Base-by-base conservation (phyloP, 2,797 vertebrate genomes). In the Denticeps clupeoides region DNA sequence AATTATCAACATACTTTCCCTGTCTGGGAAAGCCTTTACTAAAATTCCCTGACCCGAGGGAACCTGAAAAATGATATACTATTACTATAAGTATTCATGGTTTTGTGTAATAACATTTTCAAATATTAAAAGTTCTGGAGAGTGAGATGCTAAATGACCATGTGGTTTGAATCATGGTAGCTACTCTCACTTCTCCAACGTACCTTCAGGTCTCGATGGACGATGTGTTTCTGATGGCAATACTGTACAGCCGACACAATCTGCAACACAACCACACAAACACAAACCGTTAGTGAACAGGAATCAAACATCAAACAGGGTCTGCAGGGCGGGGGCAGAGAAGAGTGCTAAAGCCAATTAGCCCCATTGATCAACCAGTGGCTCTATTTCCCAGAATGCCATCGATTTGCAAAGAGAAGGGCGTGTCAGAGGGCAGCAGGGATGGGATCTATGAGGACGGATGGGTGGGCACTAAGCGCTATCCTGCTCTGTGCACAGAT, bases 201-300 rank as follows among this genome's bases (percentile, higher is more conserved):
- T 74, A 93, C 90, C 87, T 93, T 93, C 37, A 94, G 86, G 77
- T 93, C 90, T 65, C 91, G 79, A 62, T 94, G 91, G 59, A 94
- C 90, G 11, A 94, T 93, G 67, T 79, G 85, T 68, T 91, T 92
- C 67, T 93, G 90, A 70, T 94, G 91, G 67, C 91, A 94, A 74
- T 93, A 94, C 69, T 94, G 89, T 60, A 93, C 90, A 33, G 90
- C 90, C 68, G 90, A 93, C 56, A 93, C 88, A 24, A 93, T 91
- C 87, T 89, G 53, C 51, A 27, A 42, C 11, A 73, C 68, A 73
- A 32, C n/a, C n/a, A n/a, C n/a, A n/a, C n/a, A n/a, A n/a, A n/a
- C n/a, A n/a, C n/a, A n/a, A n/a, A n/a, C n/a, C n/a, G n/a, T n/a
- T n/a, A n/a, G 44, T 57, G 24, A 45, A 11, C 73, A 64, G 25